Evolutionary conservation across 2,113 vertebrate species (phyloP), one percentile per base, ranked within the genome.

Genomic region (Cynopterus brachyotis): DNA sequence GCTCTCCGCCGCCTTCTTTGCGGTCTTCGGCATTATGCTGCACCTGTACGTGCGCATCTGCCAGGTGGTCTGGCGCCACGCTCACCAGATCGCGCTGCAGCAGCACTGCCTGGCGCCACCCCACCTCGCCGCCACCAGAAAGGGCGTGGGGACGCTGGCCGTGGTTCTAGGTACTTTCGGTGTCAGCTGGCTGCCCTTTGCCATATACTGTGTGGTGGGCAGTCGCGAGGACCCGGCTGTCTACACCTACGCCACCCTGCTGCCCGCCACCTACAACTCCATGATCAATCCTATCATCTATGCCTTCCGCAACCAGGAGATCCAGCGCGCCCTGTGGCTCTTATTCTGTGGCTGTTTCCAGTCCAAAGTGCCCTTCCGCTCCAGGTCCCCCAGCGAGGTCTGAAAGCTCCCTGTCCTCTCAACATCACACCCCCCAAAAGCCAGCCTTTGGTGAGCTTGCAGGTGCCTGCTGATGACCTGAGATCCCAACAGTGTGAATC

Each of bases 241-340:
- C 84, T 99, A 99, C 98, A 99, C 99, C 0, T 99, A 99, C 0
- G 99, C 99, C 95, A 99, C 99, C 0, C 98, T 99, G 67, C 98
- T 99, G 78, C 99, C 99, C 0, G 99, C 99, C 22, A 99, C 99
- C 75, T 99, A 99, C 98, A 99, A 99, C 98, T 99, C 99, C 93
- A 99, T 99, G 99, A 99, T 99, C 98, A 99, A 99, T 94, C 99
- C 99, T 84, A 99, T 99, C 97, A 99, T 99, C 97, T 99, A 99
- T n/a, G 99, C 99, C 98, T 99, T 99, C 98, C 99, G 99, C 86
- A 99, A 99, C 96, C 98, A 99, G 82, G 99, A 99, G 97, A 99
- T 99, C 91, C 99, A 99, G 98, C 99, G 99, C 93, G 99, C 99
- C 96, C 98, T 99, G 95, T 99, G 99, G 98, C 98, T 99, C 97